Conservation (phyloP, 2,113 vertebrate species). For the Catharus fuscescens region DNA sequence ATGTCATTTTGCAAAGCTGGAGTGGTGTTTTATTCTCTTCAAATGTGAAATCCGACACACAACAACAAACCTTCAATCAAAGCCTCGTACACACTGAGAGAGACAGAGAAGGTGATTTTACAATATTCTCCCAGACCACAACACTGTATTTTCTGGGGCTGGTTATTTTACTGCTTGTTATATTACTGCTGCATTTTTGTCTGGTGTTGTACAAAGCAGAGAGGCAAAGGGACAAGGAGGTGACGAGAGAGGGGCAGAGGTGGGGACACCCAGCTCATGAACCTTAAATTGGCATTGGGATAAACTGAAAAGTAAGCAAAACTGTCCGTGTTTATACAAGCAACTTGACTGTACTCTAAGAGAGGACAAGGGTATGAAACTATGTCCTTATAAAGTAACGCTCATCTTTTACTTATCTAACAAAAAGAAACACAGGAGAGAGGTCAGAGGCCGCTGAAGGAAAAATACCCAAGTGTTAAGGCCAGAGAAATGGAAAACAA, state of each 20-base stretch:
- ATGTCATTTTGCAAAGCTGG: background rate
- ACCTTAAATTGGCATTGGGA: background rate
- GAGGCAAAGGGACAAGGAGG: background rate
- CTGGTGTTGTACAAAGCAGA: background rate
- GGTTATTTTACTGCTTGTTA: background rate
- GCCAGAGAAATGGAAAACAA: conserved; percentile 51
- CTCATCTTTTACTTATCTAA: conserved; percentile 73
- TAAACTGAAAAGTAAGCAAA: conserved; percentile 65
- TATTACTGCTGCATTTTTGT: background rate
- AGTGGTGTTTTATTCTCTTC: background rate
- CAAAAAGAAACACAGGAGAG: conserved; percentile 57
- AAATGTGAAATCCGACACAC: background rate
- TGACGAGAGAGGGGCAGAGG: background rate
- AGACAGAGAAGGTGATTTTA: background rate
- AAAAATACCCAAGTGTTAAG: conserved; percentile 47
- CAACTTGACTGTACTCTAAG: conserved; percentile 50
- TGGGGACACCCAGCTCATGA: background rate
- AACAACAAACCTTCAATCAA: background rate
- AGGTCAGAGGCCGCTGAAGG: conserved; percentile 44
- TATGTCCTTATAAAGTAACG: conserved; percentile 73
- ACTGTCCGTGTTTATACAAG: conserved; percentile 56
- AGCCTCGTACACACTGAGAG: background rate
- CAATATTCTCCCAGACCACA: background rate
- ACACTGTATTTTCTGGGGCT: background rate
- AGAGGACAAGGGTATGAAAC: conserved; percentile 57